phyloP scores from a whole-genome alignment of 1,140 invertebrate species.

The Fopius arisanus region DNA sequence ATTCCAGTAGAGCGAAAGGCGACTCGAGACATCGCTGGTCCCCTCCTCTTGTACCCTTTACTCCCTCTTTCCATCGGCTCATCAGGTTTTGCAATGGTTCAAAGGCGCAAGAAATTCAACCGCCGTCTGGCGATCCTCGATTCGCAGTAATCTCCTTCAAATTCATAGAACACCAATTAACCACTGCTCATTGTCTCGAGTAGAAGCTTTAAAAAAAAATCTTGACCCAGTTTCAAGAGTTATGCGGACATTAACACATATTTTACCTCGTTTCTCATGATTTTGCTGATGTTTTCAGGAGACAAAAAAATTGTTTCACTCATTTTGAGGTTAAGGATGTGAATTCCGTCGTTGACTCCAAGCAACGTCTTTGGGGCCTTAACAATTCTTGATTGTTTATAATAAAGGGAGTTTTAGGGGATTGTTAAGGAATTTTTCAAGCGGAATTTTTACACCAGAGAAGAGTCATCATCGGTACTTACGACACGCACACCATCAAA shows the following conservation, averaged over 20 bases:
- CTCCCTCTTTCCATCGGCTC: slow-evolving; percentile 24
- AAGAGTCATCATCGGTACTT: too few relatives aligned
- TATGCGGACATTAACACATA: slow-evolving; percentile 31
- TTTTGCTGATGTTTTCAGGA: slow-evolving; percentile 1
- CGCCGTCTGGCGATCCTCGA: slow-evolving; percentile 41
- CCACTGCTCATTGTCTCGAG: slow-evolving; percentile 38
- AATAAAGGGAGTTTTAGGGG: too few relatives aligned
- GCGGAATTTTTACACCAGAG: too few relatives aligned
- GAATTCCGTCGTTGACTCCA: too few relatives aligned
- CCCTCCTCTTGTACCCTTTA: slow-evolving; percentile 9
- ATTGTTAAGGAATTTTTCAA: too few relatives aligned
- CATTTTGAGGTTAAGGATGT: not conserved
- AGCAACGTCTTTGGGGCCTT: too few relatives aligned
- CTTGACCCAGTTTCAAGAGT: slow-evolving; percentile 45
- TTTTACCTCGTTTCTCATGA: not conserved
- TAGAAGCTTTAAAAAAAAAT: not conserved
- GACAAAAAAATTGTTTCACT: not conserved
- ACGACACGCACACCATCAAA: too few relatives aligned
- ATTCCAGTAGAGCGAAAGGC: slow-evolving; percentile 56
- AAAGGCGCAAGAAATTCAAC: slow-evolving; percentile 48
- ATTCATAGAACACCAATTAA: slow-evolving; percentile 66
- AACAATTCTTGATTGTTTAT: too few relatives aligned
- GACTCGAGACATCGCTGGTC: slow-evolving; percentile 17
- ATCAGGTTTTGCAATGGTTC: slow-evolving; percentile 15
- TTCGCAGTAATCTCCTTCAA: slow-evolving; percentile 60